Conservation (phyloP, 2,113 vertebrate genomes). For the Anguilla japonica region DNA sequence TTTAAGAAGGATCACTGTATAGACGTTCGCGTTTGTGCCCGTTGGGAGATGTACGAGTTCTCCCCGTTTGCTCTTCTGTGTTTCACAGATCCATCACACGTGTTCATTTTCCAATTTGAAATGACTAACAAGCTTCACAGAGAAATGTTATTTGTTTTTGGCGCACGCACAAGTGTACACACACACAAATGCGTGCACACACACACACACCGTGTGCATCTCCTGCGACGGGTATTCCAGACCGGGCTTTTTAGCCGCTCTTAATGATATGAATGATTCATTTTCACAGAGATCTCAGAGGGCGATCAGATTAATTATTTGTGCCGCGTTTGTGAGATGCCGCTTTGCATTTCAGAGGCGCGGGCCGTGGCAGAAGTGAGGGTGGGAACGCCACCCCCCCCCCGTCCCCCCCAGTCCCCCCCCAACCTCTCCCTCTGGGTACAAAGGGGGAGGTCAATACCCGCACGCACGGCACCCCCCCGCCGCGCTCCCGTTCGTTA, state of each 20-base stretch:
- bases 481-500: neutral
- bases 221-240: neutral
- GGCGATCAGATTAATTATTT: conserved; percentile 28
- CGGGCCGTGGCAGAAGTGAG: neutral
- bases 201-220: neutral
- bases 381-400: neutral
- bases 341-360: conserved; percentile 22
- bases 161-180: neutral
- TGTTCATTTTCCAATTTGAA: neutral
- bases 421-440: neutral
- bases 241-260: neutral
- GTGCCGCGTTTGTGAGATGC: neutral
- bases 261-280: conserved; percentile 11
- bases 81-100: neutral
- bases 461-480: too few relatives aligned
- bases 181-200: neutral
- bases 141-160: neutral
- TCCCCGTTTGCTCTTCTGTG: too few relatives aligned
- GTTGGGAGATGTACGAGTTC: too few relatives aligned
- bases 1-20: too few relatives aligned
- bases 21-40: too few relatives aligned
- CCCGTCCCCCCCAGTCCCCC: too few relatives aligned
- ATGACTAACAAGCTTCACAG: neutral
- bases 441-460: neutral
- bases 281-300: neutral